phyloP scores from a whole-genome alignment of 2,888 invertebrate species.

The Eupithecia abbreviata region DNA sequence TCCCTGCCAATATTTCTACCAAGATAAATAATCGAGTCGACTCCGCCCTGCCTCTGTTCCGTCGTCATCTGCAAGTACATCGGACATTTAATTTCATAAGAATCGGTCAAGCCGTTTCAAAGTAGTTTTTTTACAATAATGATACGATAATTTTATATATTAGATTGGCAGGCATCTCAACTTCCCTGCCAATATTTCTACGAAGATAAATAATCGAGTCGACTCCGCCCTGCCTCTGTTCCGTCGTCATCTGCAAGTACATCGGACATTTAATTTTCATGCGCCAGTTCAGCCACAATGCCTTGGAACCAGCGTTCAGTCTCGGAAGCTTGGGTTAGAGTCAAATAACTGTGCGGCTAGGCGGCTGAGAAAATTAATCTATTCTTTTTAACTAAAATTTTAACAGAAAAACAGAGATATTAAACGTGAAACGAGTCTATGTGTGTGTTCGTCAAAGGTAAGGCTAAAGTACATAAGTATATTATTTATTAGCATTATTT shows the following conservation, averaged over 20 bases:
- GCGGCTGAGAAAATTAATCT: neutral
- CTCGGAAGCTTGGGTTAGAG: conserved; percentile 4
- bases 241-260: conserved; percentile 39
- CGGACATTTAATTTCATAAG: conserved; percentile 52
- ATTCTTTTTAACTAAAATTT: neutral
- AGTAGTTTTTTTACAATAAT: too few species aligned
- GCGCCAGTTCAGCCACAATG: conserved; percentile 51
- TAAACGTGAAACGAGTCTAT: neutral
- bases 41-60: conserved; percentile 25
- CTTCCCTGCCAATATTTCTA: conserved; percentile 9
- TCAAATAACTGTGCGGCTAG: neutral
- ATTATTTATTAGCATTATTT: too few species aligned
- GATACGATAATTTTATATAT: too few species aligned
- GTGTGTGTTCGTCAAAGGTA: neutral
- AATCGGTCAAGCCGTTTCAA: too few species aligned
- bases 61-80: conserved; percentile 40
- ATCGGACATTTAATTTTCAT: conserved; percentile 56
- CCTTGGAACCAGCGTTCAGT: conserved; percentile 44
- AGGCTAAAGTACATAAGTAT: too few species aligned
- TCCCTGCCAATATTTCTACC: conserved; percentile 1
- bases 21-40: neutral
- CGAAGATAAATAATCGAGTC: conserved; percentile 1
- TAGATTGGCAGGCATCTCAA: neutral
- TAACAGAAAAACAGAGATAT: too few species aligned
- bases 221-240: conserved; percentile 23